phyloP scores from a whole-genome alignment of 1,140 invertebrate genomes.

The Sminthurinus signatus region DNA sequence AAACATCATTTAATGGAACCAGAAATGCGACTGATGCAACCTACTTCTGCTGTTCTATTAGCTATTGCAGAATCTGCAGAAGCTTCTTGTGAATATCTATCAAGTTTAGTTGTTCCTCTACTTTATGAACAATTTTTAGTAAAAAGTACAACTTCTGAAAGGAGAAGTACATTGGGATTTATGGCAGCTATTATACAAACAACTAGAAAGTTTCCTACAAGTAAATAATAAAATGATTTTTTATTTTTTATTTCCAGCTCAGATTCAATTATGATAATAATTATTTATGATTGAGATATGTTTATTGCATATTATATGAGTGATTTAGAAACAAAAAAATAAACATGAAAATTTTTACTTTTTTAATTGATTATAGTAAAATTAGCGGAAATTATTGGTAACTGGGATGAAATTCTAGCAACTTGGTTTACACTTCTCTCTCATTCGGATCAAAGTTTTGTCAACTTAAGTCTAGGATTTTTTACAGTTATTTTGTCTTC shows the following conservation, averaged over 20 bases:
- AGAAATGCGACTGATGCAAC: constrained; percentile 32
- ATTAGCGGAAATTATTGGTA: constrained; percentile 7
- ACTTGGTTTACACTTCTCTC: constrained; percentile 35
- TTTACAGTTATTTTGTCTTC: constrained; percentile 11
- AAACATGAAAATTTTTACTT: background rate
- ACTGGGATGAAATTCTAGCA: constrained; percentile 34
- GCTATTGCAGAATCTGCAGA: constrained; percentile 17
- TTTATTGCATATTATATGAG: too few relatives aligned
- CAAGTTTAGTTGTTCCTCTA: constrained; percentile 11
- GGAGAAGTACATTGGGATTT: constrained; percentile 22
- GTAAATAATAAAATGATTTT: too few relatives aligned
- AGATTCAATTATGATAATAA: too few relatives aligned
- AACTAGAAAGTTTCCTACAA: constrained; percentile 2
- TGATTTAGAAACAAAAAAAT: too few relatives aligned
- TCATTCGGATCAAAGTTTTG: constrained; percentile 21
- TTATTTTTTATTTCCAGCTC: too few relatives aligned
- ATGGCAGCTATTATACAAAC: background rate
- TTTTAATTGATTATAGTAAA: constrained; percentile 17
- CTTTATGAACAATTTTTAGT: constrained; percentile 24
- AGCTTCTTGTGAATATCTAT: constrained; percentile 12
- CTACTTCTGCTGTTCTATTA: constrained; percentile 26
- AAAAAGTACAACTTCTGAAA: constrained; percentile 10
- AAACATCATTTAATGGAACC: constrained; percentile 40
- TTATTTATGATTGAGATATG: too few relatives aligned
- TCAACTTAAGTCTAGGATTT: constrained; percentile 9